phyloP scores from a whole-genome alignment of 92 coral and sea anemone species.

The Porites rus region DNA sequence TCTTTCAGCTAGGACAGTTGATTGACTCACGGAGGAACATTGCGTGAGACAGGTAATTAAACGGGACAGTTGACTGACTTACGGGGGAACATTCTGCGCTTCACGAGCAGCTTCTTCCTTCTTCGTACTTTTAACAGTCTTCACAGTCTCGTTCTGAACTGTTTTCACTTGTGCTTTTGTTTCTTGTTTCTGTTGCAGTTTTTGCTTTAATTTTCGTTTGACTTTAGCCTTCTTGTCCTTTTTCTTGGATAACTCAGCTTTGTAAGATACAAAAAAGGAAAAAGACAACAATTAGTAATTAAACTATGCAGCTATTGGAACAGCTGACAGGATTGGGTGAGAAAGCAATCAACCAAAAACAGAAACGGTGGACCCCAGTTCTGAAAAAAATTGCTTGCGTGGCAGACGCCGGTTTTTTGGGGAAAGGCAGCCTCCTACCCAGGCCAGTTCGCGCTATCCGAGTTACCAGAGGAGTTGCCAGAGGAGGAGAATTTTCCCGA shows the following conservation, averaged over 20 bases:
- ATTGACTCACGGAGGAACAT: too few relatives aligned
- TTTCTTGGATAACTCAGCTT: slow-evolving; percentile 79
- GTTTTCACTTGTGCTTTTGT: slow-evolving; percentile 46
- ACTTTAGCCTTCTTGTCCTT: slow-evolving; percentile 92
- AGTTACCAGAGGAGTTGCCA: too few relatives aligned
- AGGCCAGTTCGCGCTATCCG: too few relatives aligned
- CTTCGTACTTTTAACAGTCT: background rate
- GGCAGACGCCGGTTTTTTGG: too few relatives aligned
- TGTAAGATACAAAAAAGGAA: background rate
- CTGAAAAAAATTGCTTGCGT: too few relatives aligned
- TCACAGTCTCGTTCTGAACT: background rate
- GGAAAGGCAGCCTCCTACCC: too few relatives aligned
- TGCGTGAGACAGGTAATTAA: background rate
- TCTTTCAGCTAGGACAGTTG: too few relatives aligned
- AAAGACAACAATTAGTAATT: background rate
- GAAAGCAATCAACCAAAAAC: too few relatives aligned
- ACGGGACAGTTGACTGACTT: background rate
- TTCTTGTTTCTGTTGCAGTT: slow-evolving; percentile 91
- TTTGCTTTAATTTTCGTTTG: slow-evolving; percentile 87
- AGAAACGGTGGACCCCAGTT: too few relatives aligned
- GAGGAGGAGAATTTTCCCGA: too few relatives aligned
- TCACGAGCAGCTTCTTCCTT: slow-evolving; percentile 20
- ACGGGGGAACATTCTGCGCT: slow-evolving; percentile 10
- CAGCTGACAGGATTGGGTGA: too few relatives aligned
- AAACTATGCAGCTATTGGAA: too few relatives aligned